These are phyloP conservation scores for Chorisops tibialis DNA, from an alignment of 2,888 invertebrate species.

Conservation along the genomic window DNA sequence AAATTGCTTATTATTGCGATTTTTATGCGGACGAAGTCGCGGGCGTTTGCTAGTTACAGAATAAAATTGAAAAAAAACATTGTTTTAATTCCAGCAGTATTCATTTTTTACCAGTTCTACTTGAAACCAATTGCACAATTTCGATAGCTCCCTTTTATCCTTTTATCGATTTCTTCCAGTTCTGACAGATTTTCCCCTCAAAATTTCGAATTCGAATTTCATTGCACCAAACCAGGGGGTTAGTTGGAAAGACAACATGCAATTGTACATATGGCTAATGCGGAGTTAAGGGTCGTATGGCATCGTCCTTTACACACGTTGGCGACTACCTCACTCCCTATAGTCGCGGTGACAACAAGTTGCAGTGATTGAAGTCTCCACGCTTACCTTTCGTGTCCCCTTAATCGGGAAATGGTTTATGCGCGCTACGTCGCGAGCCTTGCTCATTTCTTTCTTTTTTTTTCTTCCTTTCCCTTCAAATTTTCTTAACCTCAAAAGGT, in stretches of 20 bases:
- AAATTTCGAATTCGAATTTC: conserved; percentile 1
- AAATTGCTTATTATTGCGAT: no score
- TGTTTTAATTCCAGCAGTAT: no score
- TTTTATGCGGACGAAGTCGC: no score
- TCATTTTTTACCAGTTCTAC: background rate
- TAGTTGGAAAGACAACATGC: no score
- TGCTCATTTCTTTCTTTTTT: conserved; percentile 10
- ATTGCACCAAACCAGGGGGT: no score
- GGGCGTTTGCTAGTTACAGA: no score
- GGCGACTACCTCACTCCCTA: no score
- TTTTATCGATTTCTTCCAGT: conserved; percentile 4
- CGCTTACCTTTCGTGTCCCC: conserved; percentile 9
- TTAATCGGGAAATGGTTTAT: conserved; percentile 11
- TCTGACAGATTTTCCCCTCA: conserved; percentile 5
- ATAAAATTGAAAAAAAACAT: no score
- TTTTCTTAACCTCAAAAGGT: conserved; percentile 23
- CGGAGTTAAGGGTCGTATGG: background rate
- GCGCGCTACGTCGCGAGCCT: conserved; percentile 8
- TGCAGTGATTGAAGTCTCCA: background rate
- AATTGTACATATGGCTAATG: background rate
- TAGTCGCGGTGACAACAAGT: no score
- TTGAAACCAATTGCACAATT: background rate
- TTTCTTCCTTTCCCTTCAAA: conserved; percentile 16
- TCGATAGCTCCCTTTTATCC: background rate
- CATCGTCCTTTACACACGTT: background rate